Base-by-base conservation (phyloP, 2,797 vertebrate species). In the Pseudotriccus pelzelni region DNA sequence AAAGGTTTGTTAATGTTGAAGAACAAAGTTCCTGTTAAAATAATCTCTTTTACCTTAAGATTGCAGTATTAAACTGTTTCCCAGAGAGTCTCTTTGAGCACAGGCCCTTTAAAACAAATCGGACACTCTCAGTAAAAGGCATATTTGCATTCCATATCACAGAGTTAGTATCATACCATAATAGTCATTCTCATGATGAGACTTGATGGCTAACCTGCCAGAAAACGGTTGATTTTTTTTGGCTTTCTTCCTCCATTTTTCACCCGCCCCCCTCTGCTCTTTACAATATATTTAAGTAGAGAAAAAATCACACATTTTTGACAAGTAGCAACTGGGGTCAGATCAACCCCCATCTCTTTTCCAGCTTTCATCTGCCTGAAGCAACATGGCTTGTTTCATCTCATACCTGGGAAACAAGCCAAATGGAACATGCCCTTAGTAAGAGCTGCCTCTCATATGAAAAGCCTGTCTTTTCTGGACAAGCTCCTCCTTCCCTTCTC, bases 321-420 rank as follows among this genome's bases (percentile, higher is more conserved):
- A 96, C 94, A 96, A 96, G 90, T 50, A 95, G 72, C 53, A 95
- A 83, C 78, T 44, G 41, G 60, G 92, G 95, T 97, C 89, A 96
- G 70, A 92, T 12, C 86, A 95, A 64, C 64, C 34, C 62, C 46
- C 82, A 94, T 78, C 81, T 83, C 66, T 39, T 95, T 97, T 41
- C 88, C 78, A 94, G 91, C 46, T 94, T 96, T 93, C 84, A 87
- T 89, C 47, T 91, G 90, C 93, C 87, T 96, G 72, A 90, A 85
- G 92, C 84, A 94, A 72, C 58, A 72, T 41, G 75, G 53, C 64
- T 95, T 92, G 63, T 94, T 95, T 89, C 84, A 87, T 95, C 75
- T 92, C 32, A 72, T 89, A 81, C 62, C 58, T 52, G 92, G 93
- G 90, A 93, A 93, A 78, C 76, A 77, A 94, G 89, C 93, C 94